Conservation (phyloP, 2,888 invertebrate species). For the Hydraecia micacea region DNA sequence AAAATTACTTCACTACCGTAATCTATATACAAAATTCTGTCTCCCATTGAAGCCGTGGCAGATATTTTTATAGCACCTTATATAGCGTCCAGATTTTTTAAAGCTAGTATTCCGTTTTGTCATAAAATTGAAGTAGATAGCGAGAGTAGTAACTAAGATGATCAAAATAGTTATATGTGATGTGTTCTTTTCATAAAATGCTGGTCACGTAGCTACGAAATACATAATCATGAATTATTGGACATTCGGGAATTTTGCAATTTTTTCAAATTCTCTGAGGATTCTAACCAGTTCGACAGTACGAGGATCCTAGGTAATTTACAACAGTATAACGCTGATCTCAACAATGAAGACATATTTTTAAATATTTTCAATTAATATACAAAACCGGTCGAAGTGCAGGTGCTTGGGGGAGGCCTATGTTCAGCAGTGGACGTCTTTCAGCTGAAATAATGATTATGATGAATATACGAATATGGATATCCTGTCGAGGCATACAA, state of each 20-base stretch:
- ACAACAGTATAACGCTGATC: slow-evolving; percentile 39
- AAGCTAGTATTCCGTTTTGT: slow-evolving; percentile 26
- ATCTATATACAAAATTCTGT: no score
- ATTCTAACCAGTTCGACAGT: slow-evolving; percentile 41
- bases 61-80: no score
- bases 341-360: slow-evolving; percentile 63
- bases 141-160: slow-evolving; percentile 33
- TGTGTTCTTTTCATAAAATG: slow-evolving; percentile 18
- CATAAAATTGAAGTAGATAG: slow-evolving; percentile 14
- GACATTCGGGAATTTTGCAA: slow-evolving; percentile 43
- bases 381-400: no score
- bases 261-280: slow-evolving; percentile 39
- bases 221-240: slow-evolving; percentile 32
- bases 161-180: slow-evolving; percentile 23
- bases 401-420: slow-evolving; percentile 37
- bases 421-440: no score
- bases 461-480: no score
- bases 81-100: slow-evolving; percentile 14
- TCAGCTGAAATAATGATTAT: no score
- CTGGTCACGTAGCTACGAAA: slow-evolving; percentile 18
- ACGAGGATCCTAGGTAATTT: slow-evolving; percentile 38
- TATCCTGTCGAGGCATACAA: no score
- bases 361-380: slow-evolving; percentile 63
- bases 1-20: no score
- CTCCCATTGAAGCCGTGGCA: no score